Evolutionary conservation across 2,797 vertebrate genomes (phyloP), one percentile per base, ranked within the genome.

Genomic region (Lagocephalus sceleratus): DNA sequence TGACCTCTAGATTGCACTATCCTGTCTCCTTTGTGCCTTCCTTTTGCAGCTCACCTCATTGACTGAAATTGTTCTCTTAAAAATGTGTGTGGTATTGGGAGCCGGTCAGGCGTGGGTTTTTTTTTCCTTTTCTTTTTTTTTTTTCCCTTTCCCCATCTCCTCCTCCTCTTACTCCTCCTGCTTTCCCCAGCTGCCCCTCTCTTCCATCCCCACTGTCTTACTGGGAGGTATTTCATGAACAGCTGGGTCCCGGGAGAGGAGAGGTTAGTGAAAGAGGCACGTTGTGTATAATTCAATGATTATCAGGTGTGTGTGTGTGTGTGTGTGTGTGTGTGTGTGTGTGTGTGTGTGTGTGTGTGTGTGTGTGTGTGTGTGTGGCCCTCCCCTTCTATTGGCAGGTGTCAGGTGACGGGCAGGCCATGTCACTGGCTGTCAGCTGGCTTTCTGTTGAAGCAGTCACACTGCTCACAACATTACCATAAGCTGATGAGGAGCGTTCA

Each of bases 1-100:
- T 87, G 94, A 96, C 94, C 95, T 92, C 88, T 89, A 91, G 90
- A 94, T 95, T 93, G 93, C 92, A 92, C 92, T 94, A 94, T 96
- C 93, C 93, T 93, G 92, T 94, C 93, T 94, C 93, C 89, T 95
- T 96, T 97, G 94, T 96, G 91, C 91, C 82, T 82, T 81, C 77
- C 69, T 90, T 85, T 35, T 82, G 85, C 87, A 78, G 75, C 75
- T 74, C 61, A 64, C 81, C 83, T 90, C 89, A 86, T 87, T 87
- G 89, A 91, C 91, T 91, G 83, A 92, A 94, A 96, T 94, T 93
- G 94, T 93, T 91, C 92, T 84, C 87, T 91, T 88, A 88, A 90
- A 90, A 92, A 94, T 89, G 88, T 94, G 89, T 82, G 70, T 78
- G 75, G 91, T 92, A 94, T 94, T 94, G 92, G 90, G 89, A 96